Evolutionary conservation across 2,113 vertebrate species (phyloP).

Genomic region (Orycteropus afer): DNA sequence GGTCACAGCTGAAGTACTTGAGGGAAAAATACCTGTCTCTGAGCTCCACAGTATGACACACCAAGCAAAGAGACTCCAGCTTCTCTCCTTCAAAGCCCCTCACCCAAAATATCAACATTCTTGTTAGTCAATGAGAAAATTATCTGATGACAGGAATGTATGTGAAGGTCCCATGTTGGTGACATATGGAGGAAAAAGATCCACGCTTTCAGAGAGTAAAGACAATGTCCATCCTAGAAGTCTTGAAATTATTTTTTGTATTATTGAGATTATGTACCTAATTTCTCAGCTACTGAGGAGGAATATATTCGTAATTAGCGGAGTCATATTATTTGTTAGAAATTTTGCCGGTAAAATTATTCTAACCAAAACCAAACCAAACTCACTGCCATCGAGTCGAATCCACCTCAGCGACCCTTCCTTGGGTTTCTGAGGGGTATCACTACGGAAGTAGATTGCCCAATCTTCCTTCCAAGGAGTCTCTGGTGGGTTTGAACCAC

Average conservation of each 20-base stretch:
- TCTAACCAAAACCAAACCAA: too few species aligned
- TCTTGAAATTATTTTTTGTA: slow-evolving; percentile 25
- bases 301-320: neutral
- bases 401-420: too few species aligned
- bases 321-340: neutral
- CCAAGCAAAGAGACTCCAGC: neutral
- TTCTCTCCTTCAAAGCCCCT: neutral
- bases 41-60: neutral
- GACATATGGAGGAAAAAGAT: neutral
- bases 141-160: neutral
- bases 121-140: slow-evolving; percentile 39
- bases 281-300: neutral
- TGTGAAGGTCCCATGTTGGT: neutral
- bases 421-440: too few species aligned
- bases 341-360: neutral
- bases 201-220: neutral
- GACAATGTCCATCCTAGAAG: slow-evolving; percentile 3
- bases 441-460: too few species aligned
- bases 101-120: neutral
- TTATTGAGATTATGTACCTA: neutral
- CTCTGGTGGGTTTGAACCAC: too few species aligned
- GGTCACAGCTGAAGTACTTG: slow-evolving; percentile 58
- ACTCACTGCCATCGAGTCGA: too few species aligned
- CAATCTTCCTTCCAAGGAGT: too few species aligned
- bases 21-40: slow-evolving; percentile 44